Evolutionary conservation across 2,113 vertebrate species (phyloP).

Genomic region (Brachypodius melanocephalos): DNA sequence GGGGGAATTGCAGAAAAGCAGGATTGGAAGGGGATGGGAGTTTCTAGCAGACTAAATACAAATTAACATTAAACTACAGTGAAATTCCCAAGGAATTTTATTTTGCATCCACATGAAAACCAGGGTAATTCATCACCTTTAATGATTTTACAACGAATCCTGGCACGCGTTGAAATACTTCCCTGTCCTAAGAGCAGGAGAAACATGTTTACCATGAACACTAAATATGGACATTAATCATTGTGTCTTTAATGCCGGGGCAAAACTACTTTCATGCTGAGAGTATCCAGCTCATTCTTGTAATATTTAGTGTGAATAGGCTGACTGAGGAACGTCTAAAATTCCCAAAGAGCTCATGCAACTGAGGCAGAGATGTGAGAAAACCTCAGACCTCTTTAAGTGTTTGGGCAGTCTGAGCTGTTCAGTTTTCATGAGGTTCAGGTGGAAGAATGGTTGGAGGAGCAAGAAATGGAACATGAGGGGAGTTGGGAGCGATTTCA

Average conservation of each 20-base stretch:
- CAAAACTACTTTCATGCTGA: neutral
- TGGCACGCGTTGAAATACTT: neutral
- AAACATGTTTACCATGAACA: constrained; percentile 13
- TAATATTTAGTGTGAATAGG: neutral
- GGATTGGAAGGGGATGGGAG: neutral
- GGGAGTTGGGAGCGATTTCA: neutral
- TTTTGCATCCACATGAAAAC: constrained; percentile 19
- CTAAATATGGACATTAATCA: constrained; percentile 28
- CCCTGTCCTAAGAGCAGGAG: constrained; percentile 2
- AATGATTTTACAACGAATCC: constrained; percentile 12
- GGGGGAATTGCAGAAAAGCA: neutral
- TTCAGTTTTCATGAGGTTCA: neutral
- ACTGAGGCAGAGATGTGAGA: neutral
- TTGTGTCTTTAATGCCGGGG: constrained; percentile 1
- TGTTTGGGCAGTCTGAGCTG: neutral
- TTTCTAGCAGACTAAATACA: neutral
- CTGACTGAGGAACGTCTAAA: neutral
- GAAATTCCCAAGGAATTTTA: constrained; percentile 28
- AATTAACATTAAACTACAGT: constrained; percentile 9
- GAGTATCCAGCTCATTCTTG: neutral
- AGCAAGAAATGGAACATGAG: neutral
- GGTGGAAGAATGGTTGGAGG: neutral
- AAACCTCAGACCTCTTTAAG: neutral
- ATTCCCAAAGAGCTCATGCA: neutral
- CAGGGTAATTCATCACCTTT: constrained; percentile 48